These are phyloP conservation scores for Microtus pennsylvanicus DNA, from an alignment of 2,113 vertebrate genomes.

Conservation along the genomic window DNA sequence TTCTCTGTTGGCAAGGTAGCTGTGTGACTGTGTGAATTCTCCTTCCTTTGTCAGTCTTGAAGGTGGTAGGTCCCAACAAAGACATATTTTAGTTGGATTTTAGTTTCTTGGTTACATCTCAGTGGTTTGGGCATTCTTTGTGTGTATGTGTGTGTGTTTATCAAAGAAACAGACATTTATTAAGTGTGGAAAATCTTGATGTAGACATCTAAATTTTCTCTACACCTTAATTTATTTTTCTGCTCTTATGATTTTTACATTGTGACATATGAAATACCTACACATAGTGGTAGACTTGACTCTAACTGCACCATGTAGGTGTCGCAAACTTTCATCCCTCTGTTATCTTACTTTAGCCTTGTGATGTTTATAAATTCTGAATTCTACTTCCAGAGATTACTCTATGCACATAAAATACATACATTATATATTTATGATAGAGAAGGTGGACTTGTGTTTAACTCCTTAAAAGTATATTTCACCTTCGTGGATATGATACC, in stretches of 20 bases:
- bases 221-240: conserved; percentile 72
- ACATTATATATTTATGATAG: conserved; percentile 75
- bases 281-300: conserved; percentile 71
- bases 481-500: conserved; percentile 81
- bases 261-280: conserved; percentile 71
- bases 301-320: conserved; percentile 72
- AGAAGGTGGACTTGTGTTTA: conserved; percentile 71
- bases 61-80: conserved; percentile 80
- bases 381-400: conserved; percentile 71
- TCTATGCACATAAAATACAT: conserved; percentile 80
- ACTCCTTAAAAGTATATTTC: conserved; percentile 70
- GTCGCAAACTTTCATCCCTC: conserved; percentile 76
- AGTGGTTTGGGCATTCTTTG: conserved; percentile 78
- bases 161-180: conserved; percentile 67
- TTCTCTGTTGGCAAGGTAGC: conserved; percentile 82
- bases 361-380: conserved; percentile 69
- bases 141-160: conserved; percentile 77
- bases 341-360: conserved; percentile 72
- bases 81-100: conserved; percentile 67
- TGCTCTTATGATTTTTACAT: conserved; percentile 73
- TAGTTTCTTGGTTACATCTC: conserved; percentile 56
- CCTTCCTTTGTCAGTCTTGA: conserved; percentile 72
- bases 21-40: conserved; percentile 79
- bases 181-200: conserved; percentile 77
- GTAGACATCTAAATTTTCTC: conserved; percentile 60